A percentile compares a stretch with the other conserved stretches of the same genome.
phyloP scores from a whole-genome alignment of 2,888 invertebrate genomes.

The Euplagia quadripunctaria region DNA sequence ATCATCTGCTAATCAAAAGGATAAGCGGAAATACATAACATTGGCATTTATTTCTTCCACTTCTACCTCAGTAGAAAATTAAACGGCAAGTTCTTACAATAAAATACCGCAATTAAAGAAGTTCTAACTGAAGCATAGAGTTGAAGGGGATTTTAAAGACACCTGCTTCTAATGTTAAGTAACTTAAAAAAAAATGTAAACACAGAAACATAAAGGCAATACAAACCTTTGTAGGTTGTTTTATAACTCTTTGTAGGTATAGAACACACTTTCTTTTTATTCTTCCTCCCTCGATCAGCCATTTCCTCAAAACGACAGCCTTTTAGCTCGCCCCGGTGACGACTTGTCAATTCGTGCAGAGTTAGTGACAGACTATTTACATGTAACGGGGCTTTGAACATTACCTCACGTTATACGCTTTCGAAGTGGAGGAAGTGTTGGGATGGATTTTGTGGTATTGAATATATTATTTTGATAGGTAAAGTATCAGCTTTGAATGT shows the following conservation, averaged over 20 bases:
- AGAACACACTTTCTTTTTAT: constrained; percentile 5
- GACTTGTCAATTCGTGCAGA: constrained; percentile 45
- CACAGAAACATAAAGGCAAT: not conserved
- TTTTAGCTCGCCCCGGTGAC: constrained; percentile 45
- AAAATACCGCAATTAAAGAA: no score
- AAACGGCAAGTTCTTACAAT: no score
- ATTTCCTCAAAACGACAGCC: constrained; percentile 49
- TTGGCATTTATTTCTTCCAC: no score
- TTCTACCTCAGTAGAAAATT: no score
- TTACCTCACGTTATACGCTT: constrained; percentile 8
- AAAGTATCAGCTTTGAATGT: not conserved
- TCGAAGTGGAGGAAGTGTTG: not conserved
- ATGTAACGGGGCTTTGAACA: constrained; percentile 28
- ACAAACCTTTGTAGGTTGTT: not conserved
- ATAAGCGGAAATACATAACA: no score
- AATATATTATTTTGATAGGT: constrained; percentile 14
- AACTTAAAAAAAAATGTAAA: not conserved
- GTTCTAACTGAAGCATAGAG: no score
- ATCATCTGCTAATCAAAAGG: not conserved
- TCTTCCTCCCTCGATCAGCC: constrained; percentile 32
- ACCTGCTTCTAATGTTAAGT: no score
- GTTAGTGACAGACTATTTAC: constrained; percentile 44
- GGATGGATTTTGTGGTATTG: not conserved
- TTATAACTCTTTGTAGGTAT: not conserved
- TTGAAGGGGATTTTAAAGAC: no score